Evolutionary conservation across 2,888 invertebrate genomes (phyloP), one percentile per base, ranked within the genome.

Genomic region (Acanthoscelides obtectus): DNA sequence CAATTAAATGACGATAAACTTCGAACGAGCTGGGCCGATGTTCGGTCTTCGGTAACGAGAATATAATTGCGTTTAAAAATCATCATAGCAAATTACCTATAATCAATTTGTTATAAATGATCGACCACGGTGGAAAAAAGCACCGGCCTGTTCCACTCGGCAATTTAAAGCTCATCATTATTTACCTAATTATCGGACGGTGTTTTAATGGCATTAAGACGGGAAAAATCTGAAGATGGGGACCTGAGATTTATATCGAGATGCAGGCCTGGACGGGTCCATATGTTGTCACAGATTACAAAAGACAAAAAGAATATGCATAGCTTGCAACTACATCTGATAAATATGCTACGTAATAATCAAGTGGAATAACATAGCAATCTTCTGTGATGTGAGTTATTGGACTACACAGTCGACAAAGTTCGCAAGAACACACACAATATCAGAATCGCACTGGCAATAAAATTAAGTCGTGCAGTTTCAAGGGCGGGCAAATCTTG

Each of bases 31-130:
- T 74, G 70, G 69, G 73, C 76, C 72, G 73, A 73, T 73, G 73
- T 70, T 74, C 74, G 75, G 73, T 66, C 70, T 45, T 45, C 45
- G 71, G 72, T 79, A 80, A 79, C 77, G 79, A 79, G 77, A 74
- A 77, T 77, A 79, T 79, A 80, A 79, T 80, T 79, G 77, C 77
- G 75, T 77, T 77, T 77, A 78, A 79, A 80, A 80, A 79, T 80
- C 75, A 80, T 80, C 79, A 77, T 77, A 78, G 72, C 73, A 79
- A 79, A 80, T 80, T 80, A 79, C 79, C 79, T 79, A 79, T 80
- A 80, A 80, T 80, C 80, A 80, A 80, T 80, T 79, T 78, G 45
- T 45, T 77, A 79, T 77, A 79, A 75, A 73, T 75, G 75, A 75
- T 75, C 74, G 66, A 74, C 74, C 66, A 20, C 20, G 2, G 66